Base-by-base conservation (phyloP, 2,113 vertebrate genomes). In the Epinephelus fuscoguttatus region DNA sequence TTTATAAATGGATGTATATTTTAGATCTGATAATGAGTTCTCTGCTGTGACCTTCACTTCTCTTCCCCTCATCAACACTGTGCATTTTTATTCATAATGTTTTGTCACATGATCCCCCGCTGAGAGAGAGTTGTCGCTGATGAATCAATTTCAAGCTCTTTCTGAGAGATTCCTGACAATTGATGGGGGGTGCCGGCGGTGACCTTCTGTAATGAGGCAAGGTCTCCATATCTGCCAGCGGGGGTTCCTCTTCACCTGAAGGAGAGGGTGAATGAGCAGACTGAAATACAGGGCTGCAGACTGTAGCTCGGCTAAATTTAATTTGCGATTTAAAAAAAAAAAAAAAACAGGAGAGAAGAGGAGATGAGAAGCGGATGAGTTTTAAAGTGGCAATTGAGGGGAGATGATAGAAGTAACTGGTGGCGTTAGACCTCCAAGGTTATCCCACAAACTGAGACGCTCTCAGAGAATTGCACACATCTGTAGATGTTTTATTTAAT, bases 161-260 rank as follows among this genome's bases (percentile, higher is more conserved):
- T 85, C 67, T 59, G 78, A 86, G 76, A 71, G 78, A 57, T 74
- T 64, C 60, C 75, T 82, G 76, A 79, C 84, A 88, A 50, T 61
- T 79, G 69, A 83, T 53, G 75, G 78, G 33, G 70, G 55, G 49
- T 85, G 87, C 67, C 64, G 47, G 40, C 21, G 72, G 71, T 92
- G 90, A 91, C 90, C 91, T 92, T 91, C 81, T 77, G 74, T 87
- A 85, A 89, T 74, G 84, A 92, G 89, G 74, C 80, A 79, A 80
- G 73, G 88, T 61, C 62, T 80, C 50, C 52, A 11, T 86, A 73
- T 88, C 82, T 72, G 88, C 70, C 69, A 33, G 42, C 3, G 40
- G 80, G 33, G 53, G 71, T 25, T 67, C 69, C 53, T 62, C 25
- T 37, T 84, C 56, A 21, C 61, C 73, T 3, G 72, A 30, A 60